Evolutionary conservation across 2,797 vertebrate genomes (phyloP).

Genomic region (Cynodonichthys magdalenae): DNA sequence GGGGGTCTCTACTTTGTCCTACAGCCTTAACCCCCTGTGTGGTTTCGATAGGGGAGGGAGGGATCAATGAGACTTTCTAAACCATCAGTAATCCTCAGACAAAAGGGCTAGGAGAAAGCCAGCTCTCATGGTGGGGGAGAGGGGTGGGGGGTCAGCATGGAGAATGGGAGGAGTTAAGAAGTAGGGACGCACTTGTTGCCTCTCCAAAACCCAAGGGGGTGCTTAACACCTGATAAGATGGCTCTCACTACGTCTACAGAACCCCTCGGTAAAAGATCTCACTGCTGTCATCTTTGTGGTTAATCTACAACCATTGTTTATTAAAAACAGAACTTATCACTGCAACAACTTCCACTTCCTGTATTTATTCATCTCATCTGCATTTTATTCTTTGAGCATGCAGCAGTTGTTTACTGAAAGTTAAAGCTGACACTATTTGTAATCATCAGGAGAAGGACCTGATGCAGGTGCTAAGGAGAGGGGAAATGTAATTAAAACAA

Average conservation of each 20-base stretch:
- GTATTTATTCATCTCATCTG: slow-evolving; percentile 58
- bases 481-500: slow-evolving; percentile 74
- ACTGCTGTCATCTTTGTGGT: slow-evolving; percentile 23
- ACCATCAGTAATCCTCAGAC: slow-evolving; percentile 69
- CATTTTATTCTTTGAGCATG: slow-evolving; percentile 55
- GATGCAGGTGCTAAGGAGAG: slow-evolving; percentile 64
- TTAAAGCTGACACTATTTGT: slow-evolving; percentile 70
- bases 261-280: slow-evolving; percentile 12
- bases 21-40: slow-evolving; percentile 69
- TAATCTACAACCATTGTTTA: not conserved
- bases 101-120: slow-evolving; percentile 66
- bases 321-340: slow-evolving; percentile 39
- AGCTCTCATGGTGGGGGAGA: slow-evolving; percentile 26
- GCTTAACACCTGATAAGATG: slow-evolving; percentile 61
- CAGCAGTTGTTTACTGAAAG: slow-evolving; percentile 67
- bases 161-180: slow-evolving; percentile 67
- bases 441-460: slow-evolving; percentile 67
- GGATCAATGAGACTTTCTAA: slow-evolving; percentile 60
- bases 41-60: slow-evolving; percentile 61
- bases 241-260: slow-evolving; percentile 28
- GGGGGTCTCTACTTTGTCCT: slow-evolving; percentile 58
- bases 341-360: slow-evolving; percentile 36
- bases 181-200: slow-evolving; percentile 51
- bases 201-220: slow-evolving; percentile 56
- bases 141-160: slow-evolving; percentile 53